phyloP scores from a whole-genome alignment of 2,888 invertebrate species.

The Ormyrus thymus region DNA sequence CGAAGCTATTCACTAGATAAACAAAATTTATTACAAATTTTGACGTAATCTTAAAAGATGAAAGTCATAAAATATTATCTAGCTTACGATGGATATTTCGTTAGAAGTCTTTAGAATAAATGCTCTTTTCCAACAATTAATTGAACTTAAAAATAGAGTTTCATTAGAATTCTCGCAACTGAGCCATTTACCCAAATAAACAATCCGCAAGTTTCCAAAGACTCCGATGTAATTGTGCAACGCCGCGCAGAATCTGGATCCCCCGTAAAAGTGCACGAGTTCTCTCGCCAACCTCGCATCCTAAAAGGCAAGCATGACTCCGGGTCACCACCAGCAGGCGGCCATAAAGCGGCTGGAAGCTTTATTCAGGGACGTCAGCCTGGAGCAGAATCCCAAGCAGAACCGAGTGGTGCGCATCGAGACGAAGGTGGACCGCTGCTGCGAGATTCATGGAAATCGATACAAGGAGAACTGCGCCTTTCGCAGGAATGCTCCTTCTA shows the following conservation, averaged over 20 bases:
- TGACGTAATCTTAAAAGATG: too few species aligned
- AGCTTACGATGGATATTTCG: too few species aligned
- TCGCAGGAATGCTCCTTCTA: slow-evolving; percentile 73
- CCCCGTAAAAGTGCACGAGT: background rate
- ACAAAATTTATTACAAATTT: too few species aligned
- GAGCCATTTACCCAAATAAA: background rate
- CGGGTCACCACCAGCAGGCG: slow-evolving; percentile 79
- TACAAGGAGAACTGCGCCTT: slow-evolving; percentile 71
- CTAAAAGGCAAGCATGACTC: slow-evolving; percentile 56
- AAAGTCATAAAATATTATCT: too few species aligned
- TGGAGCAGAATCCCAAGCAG: slow-evolving; percentile 73
- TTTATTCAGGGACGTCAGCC: slow-evolving; percentile 81
- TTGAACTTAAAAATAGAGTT: background rate
- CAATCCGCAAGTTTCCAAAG: slow-evolving; percentile 5
- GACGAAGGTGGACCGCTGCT: slow-evolving; percentile 80
- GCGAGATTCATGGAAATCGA: slow-evolving; percentile 82
- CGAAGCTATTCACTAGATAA: too few species aligned
- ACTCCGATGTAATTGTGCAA: slow-evolving; percentile 17
- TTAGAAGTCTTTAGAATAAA: too few species aligned
- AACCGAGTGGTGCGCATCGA: slow-evolving; percentile 71
- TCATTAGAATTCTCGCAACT: background rate
- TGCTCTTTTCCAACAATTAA: too few species aligned
- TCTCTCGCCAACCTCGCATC: background rate
- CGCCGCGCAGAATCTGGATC: background rate
- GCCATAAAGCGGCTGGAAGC: slow-evolving; percentile 85